phyloP scores from a whole-genome alignment of 92 coral and sea anemone genomes.

The Montipora capitata region DNA sequence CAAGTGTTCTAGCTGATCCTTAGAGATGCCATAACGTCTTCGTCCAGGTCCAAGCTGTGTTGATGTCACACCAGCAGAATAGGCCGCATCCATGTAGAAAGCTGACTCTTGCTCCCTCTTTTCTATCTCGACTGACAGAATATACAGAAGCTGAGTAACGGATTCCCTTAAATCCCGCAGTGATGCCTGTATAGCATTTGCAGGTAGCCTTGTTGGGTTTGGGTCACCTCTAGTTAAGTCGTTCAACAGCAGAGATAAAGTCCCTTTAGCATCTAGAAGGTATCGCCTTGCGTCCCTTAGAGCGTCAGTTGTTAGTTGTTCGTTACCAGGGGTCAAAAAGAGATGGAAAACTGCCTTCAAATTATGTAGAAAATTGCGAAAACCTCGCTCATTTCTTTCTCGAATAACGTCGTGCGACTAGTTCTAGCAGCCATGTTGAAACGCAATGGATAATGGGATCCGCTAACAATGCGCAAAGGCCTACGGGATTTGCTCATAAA shows the following conservation, averaged over 20 bases:
- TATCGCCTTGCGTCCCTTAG: neutral
- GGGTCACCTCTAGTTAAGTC: constrained; percentile 43
- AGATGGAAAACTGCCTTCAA: constrained; percentile 57
- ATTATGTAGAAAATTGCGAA: constrained; percentile 62
- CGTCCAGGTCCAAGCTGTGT: constrained; percentile 59
- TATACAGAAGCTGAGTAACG: constrained; percentile 24
- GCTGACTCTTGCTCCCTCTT: constrained; percentile 9
- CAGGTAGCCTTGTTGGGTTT: constrained; percentile 40
- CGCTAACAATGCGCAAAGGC: neutral
- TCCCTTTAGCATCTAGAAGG: constrained; percentile 50
- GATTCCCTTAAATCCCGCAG: constrained; percentile 21
- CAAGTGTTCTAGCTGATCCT: constrained; percentile 74
- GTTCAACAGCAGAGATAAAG: constrained; percentile 54
- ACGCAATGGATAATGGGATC: constrained; percentile 18
- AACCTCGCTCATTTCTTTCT: constrained; percentile 68
- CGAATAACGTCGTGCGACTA: neutral
- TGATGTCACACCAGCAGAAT: constrained; percentile 9
- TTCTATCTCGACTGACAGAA: constrained; percentile 38
- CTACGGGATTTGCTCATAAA: neutral
- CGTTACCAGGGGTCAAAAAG: constrained; percentile 33
- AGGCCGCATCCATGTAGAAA: constrained; percentile 4
- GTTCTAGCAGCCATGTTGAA: neutral
- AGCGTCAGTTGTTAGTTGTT: constrained; percentile 7
- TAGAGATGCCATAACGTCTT: constrained; percentile 61
- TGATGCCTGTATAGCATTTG: constrained; percentile 33